These are phyloP conservation scores for Mobula birostris DNA, from an alignment of 2,113 vertebrate species.

Conservation along the genomic window DNA sequence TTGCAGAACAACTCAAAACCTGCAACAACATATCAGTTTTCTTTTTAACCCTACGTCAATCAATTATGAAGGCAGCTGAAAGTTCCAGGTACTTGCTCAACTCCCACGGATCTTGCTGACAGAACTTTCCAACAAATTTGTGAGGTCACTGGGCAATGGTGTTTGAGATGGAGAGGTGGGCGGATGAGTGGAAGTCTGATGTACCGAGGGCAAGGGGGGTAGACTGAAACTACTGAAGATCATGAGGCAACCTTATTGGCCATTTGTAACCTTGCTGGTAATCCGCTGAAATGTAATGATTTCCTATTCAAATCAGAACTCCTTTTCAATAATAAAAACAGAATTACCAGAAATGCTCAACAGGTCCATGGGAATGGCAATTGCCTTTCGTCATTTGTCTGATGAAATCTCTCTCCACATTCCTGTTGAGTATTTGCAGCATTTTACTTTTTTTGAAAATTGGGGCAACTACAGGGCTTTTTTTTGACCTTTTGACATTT, in stretches of 20 bases:
- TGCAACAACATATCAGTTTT: not conserved
- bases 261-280: not conserved
- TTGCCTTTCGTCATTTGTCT: too few relatives aligned
- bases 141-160: not conserved
- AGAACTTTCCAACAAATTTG: not conserved
- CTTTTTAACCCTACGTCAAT: not conserved
- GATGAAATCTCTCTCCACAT: too few relatives aligned
- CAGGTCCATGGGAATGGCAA: too few relatives aligned
- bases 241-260: not conserved
- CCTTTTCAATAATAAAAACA: not conserved
- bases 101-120: not conserved
- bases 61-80: slow-evolving; percentile 12
- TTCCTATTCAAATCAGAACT: not conserved
- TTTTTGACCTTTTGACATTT: too few relatives aligned
- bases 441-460: too few relatives aligned
- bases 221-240: not conserved
- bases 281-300: not conserved
- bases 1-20: not conserved
- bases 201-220: not conserved
- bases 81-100: not conserved
- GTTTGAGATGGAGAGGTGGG: not conserved
- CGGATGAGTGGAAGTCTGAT: not conserved
- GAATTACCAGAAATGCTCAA: too few relatives aligned
- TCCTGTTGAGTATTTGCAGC: too few relatives aligned
- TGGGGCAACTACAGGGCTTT: too few relatives aligned